phyloP scores from a whole-genome alignment of 2,113 vertebrate species.

The Pogona vitticeps region DNA sequence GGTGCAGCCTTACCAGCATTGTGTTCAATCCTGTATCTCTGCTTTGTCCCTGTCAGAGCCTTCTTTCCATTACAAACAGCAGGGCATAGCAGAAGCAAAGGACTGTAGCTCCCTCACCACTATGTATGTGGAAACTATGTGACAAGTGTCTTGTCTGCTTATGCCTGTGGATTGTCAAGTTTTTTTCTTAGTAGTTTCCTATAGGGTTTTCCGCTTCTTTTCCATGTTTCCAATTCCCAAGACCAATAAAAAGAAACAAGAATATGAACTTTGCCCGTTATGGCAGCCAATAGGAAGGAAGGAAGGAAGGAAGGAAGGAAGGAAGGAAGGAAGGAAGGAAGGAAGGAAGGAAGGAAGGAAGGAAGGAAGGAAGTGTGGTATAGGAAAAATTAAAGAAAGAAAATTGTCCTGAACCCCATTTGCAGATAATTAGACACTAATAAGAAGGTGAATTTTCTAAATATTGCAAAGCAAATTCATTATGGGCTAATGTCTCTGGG shows the following conservation, averaged over 20 bases:
- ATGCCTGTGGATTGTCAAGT: slow-evolving; percentile 20
- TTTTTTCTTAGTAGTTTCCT: slow-evolving; percentile 16
- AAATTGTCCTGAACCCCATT: slow-evolving; percentile 34
- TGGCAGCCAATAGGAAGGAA: slow-evolving; percentile 6
- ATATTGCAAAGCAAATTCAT: slow-evolving; percentile 28
- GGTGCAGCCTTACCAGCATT: no score
- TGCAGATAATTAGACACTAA: slow-evolving; percentile 32
- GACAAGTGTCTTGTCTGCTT: not conserved
- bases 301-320: not conserved
- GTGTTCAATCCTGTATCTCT: no score
- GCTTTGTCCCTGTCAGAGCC: not conserved
- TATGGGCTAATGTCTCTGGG: slow-evolving; percentile 39
- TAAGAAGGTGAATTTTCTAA: slow-evolving; percentile 56
- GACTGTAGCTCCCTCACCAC: not conserved
- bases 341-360: not conserved
- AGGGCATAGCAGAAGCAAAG: not conserved
- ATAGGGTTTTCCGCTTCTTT: slow-evolving; percentile 37
- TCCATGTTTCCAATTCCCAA: slow-evolving; percentile 37
- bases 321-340: not conserved
- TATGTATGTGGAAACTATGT: not conserved
- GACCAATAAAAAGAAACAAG: slow-evolving; percentile 41
- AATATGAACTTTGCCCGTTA: slow-evolving; percentile 39
- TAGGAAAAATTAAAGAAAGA: not conserved
- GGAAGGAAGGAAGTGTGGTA: not conserved
- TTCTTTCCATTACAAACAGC: not conserved